Base-by-base conservation (phyloP, 2,888 invertebrate species). In the Chirona hameri region DNA sequence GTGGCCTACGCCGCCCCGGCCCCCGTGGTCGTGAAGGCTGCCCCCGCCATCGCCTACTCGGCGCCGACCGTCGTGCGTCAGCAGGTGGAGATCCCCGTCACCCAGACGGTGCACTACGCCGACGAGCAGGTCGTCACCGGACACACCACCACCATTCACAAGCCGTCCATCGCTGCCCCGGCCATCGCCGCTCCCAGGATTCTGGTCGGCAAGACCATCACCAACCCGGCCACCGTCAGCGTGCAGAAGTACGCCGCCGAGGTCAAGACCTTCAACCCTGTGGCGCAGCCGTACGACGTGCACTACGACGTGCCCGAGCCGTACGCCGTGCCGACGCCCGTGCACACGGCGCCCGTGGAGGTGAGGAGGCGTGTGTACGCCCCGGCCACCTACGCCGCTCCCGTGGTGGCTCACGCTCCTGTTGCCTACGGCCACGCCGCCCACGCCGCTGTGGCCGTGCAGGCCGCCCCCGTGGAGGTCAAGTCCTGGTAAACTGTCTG, bases 31-130 rank as follows among this genome's bases (percentile, higher is more conserved):
- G n/a, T n/a, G n/a, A n/a, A n/a, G 60, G 60, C 65, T 27, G 80
- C 60, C 4, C 60, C 60, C 24, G 60, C 60, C n/a, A 10, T 60
- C 1, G 21, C 5, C 5, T 83, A 83, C 79, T 81, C 18, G 55
- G 65, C 69, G 46, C 83, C 12, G 83, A 48, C 84, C n/a, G 81
- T 84, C 21, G 83, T 83, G 12, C 65, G 29, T 27, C 82, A 82
- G 57, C 81, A 83, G 31, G 84, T 84, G 14, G 83, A 84, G 60
- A 82, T 84, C 24, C 84, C 84, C 80, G 39, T 84, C 79, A 82
- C 83, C 79, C 57, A 84, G 72, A 82, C 82, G 57, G 82, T 84
- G 65, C 84, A 84, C 46, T 84, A 84, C 81, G 84, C 83, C 80
- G 81, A 83, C 52, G 82, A 84, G 76, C 46, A 27, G 29, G 83